Evolutionary conservation across 2,113 vertebrate species (phyloP).

Genomic region (Cephalopterus ornatus): DNA sequence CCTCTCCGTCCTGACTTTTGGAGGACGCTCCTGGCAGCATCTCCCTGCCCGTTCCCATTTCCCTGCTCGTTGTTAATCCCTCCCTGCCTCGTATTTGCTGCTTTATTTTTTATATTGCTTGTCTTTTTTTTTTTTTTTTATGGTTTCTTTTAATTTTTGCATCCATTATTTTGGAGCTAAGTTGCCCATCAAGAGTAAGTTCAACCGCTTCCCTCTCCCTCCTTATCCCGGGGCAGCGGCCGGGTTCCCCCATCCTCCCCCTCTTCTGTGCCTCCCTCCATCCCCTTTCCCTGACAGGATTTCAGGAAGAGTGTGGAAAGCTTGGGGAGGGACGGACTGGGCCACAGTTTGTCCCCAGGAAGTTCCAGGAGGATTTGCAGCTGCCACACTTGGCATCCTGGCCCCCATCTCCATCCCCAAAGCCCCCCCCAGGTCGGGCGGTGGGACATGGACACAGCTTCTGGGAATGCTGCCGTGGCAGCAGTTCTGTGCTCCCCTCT

Average conservation of each 20-base stretch:
- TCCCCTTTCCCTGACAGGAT: not conserved
- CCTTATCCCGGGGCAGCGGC: not conserved
- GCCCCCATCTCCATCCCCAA: not conserved
- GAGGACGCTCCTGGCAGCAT: not conserved
- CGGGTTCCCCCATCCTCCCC: not conserved
- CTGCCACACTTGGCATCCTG: not conserved
- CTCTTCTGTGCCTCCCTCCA: not conserved
- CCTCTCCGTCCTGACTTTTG: not conserved
- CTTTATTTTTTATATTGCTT: slow-evolving; percentile 43
- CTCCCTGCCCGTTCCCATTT: not conserved
- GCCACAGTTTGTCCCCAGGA: not conserved
- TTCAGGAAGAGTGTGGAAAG: not conserved
- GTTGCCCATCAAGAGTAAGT: slow-evolving; percentile 70
- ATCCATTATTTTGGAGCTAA: slow-evolving; percentile 68
- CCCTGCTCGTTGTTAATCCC: not conserved
- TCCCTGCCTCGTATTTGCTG: slow-evolving; percentile 22
- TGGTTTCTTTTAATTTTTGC: slow-evolving; percentile 29
- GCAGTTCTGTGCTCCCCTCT: not conserved
- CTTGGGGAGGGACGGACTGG: rapidly evolving
- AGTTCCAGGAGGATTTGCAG: not conserved
- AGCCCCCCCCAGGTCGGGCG: not conserved
- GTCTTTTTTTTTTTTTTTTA: not conserved
- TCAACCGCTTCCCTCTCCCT: not conserved
- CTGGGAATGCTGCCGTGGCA: rapidly evolving
- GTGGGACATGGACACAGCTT: not conserved